These are phyloP conservation scores for Ricordea florida DNA, from an alignment of 92 coral and sea anemone genomes.

Conservation along the genomic window DNA sequence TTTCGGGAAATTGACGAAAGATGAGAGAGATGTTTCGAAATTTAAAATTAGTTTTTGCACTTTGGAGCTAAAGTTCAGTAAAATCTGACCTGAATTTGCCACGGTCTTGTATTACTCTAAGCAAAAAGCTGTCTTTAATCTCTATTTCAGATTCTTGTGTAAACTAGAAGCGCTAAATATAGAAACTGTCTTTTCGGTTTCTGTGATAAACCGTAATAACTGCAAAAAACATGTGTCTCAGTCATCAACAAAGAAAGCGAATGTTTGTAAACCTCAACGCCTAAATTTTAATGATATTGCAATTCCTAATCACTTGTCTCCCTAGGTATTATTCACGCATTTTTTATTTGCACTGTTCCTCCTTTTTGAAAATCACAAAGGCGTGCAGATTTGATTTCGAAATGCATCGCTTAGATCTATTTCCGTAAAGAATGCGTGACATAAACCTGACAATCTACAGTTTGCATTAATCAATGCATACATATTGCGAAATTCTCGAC, in stretches of 20 bases:
- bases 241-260: conserved; percentile 3
- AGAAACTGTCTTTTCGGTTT: conserved; percentile 8
- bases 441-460: no score
- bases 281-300: no score
- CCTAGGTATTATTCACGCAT: no score
- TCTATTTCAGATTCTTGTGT: conserved; percentile 29
- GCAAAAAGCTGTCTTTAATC: conserved; percentile 18
- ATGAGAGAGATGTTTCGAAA: not conserved
- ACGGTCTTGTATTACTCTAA: not conserved
- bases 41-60: not conserved
- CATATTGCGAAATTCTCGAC: no score
- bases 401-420: no score
- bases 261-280: no score
- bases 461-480: no score
- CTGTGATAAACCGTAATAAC: conserved; percentile 13
- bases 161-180: conserved; percentile 34
- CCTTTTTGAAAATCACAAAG: no score
- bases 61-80: not conserved
- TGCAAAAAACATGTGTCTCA: conserved; percentile 9
- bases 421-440: no score
- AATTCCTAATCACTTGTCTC: no score
- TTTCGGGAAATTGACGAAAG: not conserved
- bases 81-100: not conserved
- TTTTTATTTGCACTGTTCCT: no score
- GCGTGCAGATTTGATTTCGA: no score